Base-by-base conservation (phyloP, 2,888 invertebrate genomes). In the Sinodicranocentrus sp. region DNA sequence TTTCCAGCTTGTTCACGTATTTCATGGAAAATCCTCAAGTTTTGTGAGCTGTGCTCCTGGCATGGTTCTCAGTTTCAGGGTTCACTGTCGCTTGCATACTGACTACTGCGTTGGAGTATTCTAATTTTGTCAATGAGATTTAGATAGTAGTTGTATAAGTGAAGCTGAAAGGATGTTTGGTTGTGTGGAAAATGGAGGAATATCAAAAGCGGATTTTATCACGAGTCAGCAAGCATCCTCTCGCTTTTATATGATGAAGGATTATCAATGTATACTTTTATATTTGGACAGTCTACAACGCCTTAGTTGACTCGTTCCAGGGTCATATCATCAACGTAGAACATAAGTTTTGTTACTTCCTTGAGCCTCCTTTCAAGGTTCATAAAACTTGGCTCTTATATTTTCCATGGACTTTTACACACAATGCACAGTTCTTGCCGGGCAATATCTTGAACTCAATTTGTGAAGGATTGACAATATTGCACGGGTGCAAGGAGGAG, bases 401-500 rank as follows among this genome's bases (percentile, higher is more conserved):
- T n/a, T n/a, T 17, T 17, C 52, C 52, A 10, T 21, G 25, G 17
- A 17, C 19, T 10, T 63, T 13, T 48, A n/a, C n/a, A n/a, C n/a
- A n/a, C n/a, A n/a, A n/a, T n/a, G n/a, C n/a, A n/a, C n/a, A n/a
- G n/a, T 39, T 17, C 59, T 33, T 54, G 15, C 43, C 19, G 57
- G 2, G 19, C 21, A 71, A 65, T 72, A 80, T 80, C 72, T 39
- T 72, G 43, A 3, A 25, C 61, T 80, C 80, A 80, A 72, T 72
- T 80, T 80, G 65, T 72, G 72, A 72, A 26, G 72, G 72, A 80
- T 80, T 72, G 80, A 80, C 80, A 72, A 72, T 80, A 80, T 72
- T 80, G 80, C 80, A 78, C 15, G 19, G 67, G 48, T 76, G 76
- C 67, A 54, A 13, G n/a, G n/a, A n/a, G n/a, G n/a, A n/a, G n/a